phyloP scores from a whole-genome alignment of 2,888 invertebrate genomes.

The Embidobia sp. region DNA sequence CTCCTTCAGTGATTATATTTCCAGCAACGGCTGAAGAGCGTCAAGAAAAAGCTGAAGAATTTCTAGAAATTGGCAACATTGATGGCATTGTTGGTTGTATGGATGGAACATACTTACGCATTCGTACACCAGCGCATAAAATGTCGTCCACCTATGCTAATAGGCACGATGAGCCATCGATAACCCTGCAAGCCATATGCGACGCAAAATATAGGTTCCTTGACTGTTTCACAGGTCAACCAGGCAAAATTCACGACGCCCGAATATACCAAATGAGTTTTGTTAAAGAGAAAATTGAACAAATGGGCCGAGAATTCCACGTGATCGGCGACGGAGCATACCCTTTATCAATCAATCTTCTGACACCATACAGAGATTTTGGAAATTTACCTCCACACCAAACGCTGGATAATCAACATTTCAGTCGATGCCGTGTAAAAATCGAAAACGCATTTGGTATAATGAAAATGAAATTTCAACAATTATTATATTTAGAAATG shows the following conservation, averaged over 20 bases:
- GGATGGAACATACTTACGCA: background rate
- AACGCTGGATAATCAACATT: background rate
- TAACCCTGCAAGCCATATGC: slow-evolving; percentile 5
- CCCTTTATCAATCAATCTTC: background rate
- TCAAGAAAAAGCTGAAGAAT: background rate
- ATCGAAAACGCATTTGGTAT: slow-evolving; percentile 1
- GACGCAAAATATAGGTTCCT: background rate
- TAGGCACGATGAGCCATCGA: background rate
- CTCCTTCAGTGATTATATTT: background rate
- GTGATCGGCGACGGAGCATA: slow-evolving; percentile 1
- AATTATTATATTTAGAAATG: background rate
- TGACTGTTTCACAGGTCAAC: slow-evolving; percentile 1
- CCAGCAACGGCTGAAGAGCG: slow-evolving; percentile 3
- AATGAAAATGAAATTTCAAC: background rate
- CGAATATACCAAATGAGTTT: background rate
- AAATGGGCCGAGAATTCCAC: background rate
- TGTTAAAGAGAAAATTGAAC: background rate
- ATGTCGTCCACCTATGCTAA: background rate
- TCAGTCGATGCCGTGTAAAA: background rate
- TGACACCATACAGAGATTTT: background rate
- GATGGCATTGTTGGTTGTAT: slow-evolving; percentile 2
- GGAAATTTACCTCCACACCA: background rate
- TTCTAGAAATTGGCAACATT: background rate
- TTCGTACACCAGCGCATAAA: slow-evolving; percentile 8
- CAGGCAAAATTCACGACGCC: slow-evolving; percentile 14